phyloP scores from a whole-genome alignment of 2,797 vertebrate species.

The Allobates femoralis region DNA sequence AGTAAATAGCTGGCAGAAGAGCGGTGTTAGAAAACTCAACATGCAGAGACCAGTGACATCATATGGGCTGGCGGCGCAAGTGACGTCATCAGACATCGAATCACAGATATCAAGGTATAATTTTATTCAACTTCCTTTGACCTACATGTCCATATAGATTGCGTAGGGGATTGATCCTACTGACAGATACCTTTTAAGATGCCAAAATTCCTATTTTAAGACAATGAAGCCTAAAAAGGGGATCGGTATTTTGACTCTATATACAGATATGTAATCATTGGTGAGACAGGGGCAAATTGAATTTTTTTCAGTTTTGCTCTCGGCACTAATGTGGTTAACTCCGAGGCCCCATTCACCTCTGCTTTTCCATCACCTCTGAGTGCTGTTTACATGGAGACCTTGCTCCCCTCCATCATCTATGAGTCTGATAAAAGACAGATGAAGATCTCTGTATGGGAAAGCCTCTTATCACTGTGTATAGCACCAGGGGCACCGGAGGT shows the following conservation, averaged over 20 bases:
- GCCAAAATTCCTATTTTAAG: not conserved
- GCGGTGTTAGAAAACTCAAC: too few relatives aligned
- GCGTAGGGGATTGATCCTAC: too few relatives aligned
- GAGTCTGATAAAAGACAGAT: constrained; percentile 56
- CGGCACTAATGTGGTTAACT: not conserved
- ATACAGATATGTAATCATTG: not conserved
- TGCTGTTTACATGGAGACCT: constrained; percentile 46
- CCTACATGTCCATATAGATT: too few relatives aligned
- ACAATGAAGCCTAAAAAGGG: too few relatives aligned
- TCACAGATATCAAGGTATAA: too few relatives aligned
- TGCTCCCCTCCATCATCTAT: constrained; percentile 30
- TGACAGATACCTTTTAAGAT: too few relatives aligned
- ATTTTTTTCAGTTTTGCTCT: not conserved
- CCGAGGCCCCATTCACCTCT: not conserved
- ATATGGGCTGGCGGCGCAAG: too few relatives aligned
- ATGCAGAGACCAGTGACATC: too few relatives aligned
- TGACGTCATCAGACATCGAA: too few relatives aligned
- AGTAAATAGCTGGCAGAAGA: too few relatives aligned
- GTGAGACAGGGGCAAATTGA: not conserved
- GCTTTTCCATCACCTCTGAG: constrained; percentile 18
- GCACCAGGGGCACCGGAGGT: constrained; percentile 47
- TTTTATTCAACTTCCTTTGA: too few relatives aligned
- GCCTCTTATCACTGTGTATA: constrained; percentile 49
- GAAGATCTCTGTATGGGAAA: constrained; percentile 54
- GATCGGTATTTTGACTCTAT: not conserved